Evolutionary conservation across 2,888 invertebrate genomes (phyloP), one percentile per base, ranked within the genome.

Genomic region (Thereva nobilitata): DNA sequence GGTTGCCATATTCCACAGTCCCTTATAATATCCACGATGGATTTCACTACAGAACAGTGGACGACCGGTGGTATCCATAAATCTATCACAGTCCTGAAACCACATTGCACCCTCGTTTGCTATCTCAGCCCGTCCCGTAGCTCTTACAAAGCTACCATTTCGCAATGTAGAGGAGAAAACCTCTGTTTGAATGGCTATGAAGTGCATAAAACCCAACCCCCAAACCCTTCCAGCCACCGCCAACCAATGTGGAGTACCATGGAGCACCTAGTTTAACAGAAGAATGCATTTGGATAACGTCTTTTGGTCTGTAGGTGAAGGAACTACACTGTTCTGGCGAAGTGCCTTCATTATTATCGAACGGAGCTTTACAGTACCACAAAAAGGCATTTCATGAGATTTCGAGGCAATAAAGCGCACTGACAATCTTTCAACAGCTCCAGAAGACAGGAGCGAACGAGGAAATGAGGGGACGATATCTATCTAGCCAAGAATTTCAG

Each of bases 321-420:
- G 35, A 57, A 57, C 56, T 44, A n/a, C 56, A 57, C 56, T 57
- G 9, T 23, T n/a, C 45, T n/a, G 45, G 56, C n/a, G 45, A 40
- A 57, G 56, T 57, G 44, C 56, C 56, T 56, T 57, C 45, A 57
- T 57, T 57, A 57, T 57, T 57, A 57, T 57, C 56, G 56, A 57
- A 57, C 9, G 42, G 56, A 57, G 37, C 56, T 44, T 57, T 57
- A 45, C 56, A 38, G 34, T 10, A 45, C 56, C 45, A 10, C 56
- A 57, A 57, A 57, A 57, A 45, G 56, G 37, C 56, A 57, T 57
- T 57, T 35, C 42, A 23, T 44, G 34, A 37, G 38, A 38, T 57
- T 57, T 40, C 34, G 23, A 10, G 44, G 56, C 45, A 57, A 44
- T 44, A 57, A 44, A 57, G 56, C 45, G 50, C 34, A 50, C 50